Conservation (phyloP, 1,140 invertebrate species). For the Plectrocnemia conspersa region DNA sequence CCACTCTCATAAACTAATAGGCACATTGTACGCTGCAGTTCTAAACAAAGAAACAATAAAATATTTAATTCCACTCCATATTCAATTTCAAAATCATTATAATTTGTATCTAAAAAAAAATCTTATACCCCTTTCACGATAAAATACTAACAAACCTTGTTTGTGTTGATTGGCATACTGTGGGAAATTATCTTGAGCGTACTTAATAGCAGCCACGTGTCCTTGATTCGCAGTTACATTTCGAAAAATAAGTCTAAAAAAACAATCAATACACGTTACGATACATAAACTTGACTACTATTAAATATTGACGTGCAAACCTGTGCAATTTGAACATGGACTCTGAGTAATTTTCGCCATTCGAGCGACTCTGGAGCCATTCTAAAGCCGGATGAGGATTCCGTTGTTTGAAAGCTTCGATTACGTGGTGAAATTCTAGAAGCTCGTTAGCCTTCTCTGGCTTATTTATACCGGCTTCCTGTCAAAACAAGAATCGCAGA, state of each 20-base stretch:
- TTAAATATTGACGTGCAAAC: neutral
- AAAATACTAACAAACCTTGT: conserved; percentile 1
- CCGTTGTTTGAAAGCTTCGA: neutral
- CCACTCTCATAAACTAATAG: neutral
- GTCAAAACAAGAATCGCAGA: neutral
- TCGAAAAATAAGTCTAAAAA: conserved; percentile 8
- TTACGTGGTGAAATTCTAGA: neutral
- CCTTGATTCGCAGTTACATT: neutral
- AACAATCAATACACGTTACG: neutral
- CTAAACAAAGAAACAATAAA: neutral
- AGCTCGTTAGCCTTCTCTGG: neutral
- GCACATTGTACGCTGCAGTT: neutral
- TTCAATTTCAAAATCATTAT: conserved; percentile 1
- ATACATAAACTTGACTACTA: neutral
- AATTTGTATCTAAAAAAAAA: too few species aligned
- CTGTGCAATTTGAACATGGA: conserved; percentile 13
- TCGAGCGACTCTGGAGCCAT: neutral
- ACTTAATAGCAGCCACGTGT: neutral
- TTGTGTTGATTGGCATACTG: neutral
- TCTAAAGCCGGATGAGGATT: conserved; percentile 5
- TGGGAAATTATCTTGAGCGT: conserved; percentile 13
- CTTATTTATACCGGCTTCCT: neutral
- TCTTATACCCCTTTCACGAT: too few species aligned
- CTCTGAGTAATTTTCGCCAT: neutral
- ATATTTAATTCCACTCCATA: neutral